phyloP scores from a whole-genome alignment of 2,888 invertebrate genomes.

The Tenthredo notha region DNA sequence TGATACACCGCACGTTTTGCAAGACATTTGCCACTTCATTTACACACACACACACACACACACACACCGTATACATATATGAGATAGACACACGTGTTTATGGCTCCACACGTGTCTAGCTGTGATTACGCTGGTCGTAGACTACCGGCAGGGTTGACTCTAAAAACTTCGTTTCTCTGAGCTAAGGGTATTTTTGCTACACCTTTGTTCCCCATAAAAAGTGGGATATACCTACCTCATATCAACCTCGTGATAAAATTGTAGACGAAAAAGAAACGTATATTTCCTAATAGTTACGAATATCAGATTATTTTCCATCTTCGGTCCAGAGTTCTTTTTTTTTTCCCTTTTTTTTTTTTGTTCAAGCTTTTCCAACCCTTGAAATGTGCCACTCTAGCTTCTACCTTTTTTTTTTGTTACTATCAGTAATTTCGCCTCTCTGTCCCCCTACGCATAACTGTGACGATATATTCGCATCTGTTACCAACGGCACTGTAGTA shows the following conservation, averaged over 20 bases:
- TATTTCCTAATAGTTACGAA: not conserved
- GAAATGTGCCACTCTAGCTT: slow-evolving; percentile 15
- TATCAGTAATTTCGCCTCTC: slow-evolving; percentile 21
- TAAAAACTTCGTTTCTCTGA: slow-evolving; percentile 23
- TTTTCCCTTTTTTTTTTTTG: not conserved
- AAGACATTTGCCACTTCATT: not conserved
- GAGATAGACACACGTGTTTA: not conserved
- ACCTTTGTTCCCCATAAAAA: not conserved
- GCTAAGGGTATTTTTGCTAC: slow-evolving; percentile 13
- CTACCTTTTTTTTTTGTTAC: not conserved
- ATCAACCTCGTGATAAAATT: not conserved
- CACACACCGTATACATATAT: too few species aligned
- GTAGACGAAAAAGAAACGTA: not conserved
- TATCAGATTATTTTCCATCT: slow-evolving; percentile 3
- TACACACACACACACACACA: too few species aligned
- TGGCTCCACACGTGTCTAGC: not conserved
- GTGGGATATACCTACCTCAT: not conserved
- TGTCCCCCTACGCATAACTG: slow-evolving; percentile 7
- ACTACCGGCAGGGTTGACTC: not conserved
- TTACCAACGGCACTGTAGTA: slow-evolving; percentile 12
- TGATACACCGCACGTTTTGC: not conserved
- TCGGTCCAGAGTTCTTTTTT: not conserved
- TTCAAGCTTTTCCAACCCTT: slow-evolving; percentile 18
- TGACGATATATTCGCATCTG: slow-evolving; percentile 21
- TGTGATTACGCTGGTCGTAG: not conserved